phyloP scores from a whole-genome alignment of 2,113 vertebrate species.

The Urocitellus parryii region DNA sequence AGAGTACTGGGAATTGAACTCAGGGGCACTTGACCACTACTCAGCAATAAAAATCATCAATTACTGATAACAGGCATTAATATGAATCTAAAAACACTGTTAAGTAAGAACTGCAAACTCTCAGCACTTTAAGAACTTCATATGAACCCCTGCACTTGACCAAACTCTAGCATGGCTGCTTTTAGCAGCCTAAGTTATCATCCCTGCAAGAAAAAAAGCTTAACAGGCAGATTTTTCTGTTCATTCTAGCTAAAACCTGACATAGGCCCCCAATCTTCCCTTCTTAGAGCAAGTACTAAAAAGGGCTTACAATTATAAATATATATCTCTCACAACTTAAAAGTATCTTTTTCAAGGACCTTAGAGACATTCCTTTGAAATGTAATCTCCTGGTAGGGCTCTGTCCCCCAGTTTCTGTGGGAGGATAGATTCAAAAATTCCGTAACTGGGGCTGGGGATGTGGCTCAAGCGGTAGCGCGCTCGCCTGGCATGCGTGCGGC shows the following conservation, averaged over 20 bases:
- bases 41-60: slow-evolving; percentile 37
- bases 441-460: no score
- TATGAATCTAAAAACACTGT: neutral
- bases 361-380: slow-evolving; percentile 21
- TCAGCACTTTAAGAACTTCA: neutral
- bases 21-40: neutral
- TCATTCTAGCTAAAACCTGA: slow-evolving; percentile 25
- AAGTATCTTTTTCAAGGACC: slow-evolving; percentile 44
- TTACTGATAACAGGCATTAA: neutral
- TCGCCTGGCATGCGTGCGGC: no score
- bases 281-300: slow-evolving; percentile 36
- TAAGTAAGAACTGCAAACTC: slow-evolving; percentile 10
- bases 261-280: neutral
- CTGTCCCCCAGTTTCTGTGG: neutral
- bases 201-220: slow-evolving; percentile 1
- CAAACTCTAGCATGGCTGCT: neutral
- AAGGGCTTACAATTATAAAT: slow-evolving; percentile 16
- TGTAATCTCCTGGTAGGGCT: slow-evolving; percentile 11
- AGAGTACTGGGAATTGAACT: no score
- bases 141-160: neutral
- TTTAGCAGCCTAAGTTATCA: neutral
- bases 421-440: slow-evolving; percentile 15
- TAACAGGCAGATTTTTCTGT: neutral
- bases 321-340: slow-evolving; percentile 37
- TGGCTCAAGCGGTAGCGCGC: no score